Evolutionary conservation across 2,888 invertebrate species (phyloP), one percentile per base, ranked within the genome.

Genomic region (Leptarthrus brevirostris): DNA sequence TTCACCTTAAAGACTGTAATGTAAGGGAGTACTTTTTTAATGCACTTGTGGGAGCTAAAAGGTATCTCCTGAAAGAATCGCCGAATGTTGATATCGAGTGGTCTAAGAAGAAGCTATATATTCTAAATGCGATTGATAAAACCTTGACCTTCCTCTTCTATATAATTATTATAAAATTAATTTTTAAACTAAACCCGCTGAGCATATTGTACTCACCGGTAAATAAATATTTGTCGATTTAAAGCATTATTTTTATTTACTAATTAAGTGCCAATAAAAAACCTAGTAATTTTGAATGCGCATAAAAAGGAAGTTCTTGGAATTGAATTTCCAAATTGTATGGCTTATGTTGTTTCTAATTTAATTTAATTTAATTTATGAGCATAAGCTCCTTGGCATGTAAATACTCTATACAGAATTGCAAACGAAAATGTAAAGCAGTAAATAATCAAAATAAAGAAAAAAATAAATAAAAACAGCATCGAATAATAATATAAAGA

Each of bases 61-160:
- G 81, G 71, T 84, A 78, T 72, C 76, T 85, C 3, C 12, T 85
- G 16, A 79, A 83, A 6, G 83, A 85, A 75, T 78, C 80, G 16
- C 79, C 80, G 8, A 80, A 80, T 34, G 79, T 40, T 40, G 40
- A 40, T n/a, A n/a, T 91, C 95, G 96, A 49, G 5, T 49, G 49
- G 49, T 49, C 49, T 1, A 49, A 49, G n/a, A 49, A 49, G 18
- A 49, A 49, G 18, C 49, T 49, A n/a, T 49, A 49, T n/a, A 14
- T 49, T 20, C 20, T 49, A 3, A 49, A 49, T 18, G 49, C 49
- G 1, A 3, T 49, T 20, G 49, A 49, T 20, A 49, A 49, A 20
- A 49, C 49, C 14, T 49, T 49, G 18, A 49, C 14, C 3, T 3
- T 49, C 18, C 5, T 49, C 18, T 49, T 49, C 18, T 49, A 8